Percentiles rank a stretch among this genome's conserved stretches.
phyloP scores from a whole-genome alignment of 2,888 invertebrate species.

The Hanleya hanleyi region DNA sequence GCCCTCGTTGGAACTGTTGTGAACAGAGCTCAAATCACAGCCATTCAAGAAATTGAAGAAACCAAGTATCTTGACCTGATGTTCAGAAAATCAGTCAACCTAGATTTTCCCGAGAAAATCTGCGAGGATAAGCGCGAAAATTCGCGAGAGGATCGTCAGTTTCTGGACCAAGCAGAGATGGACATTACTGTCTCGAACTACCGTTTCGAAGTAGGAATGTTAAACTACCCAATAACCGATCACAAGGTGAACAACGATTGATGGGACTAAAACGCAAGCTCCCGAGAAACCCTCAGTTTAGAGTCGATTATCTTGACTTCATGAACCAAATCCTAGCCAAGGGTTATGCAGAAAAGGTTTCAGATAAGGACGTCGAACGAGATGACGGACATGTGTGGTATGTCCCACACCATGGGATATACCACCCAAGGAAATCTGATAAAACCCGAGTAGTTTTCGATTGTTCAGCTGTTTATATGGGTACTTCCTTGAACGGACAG shows the following conservation, averaged over 20 bases:
- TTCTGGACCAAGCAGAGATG: neutral
- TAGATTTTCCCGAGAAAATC: conserved; percentile 18
- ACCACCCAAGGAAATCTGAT: conserved; percentile 26
- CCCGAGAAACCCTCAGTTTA: too few relatives aligned
- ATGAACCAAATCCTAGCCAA: too few relatives aligned
- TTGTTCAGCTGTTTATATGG: conserved; percentile 11
- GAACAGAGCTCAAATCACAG: neutral
- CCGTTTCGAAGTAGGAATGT: conserved; percentile 4
- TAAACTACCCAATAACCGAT: conserved; percentile 10
- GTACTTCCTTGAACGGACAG: conserved; percentile 17
- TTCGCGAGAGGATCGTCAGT: conserved; percentile 14
- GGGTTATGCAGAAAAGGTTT: too few relatives aligned
- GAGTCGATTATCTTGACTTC: conserved; percentile 3
- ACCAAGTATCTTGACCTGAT: neutral
- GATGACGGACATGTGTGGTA: conserved; percentile 22
- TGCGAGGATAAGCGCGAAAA: conserved; percentile 18
- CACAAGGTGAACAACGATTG: conserved; percentile 6
- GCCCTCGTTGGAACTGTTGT: neutral
- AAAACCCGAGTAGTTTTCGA: too few relatives aligned
- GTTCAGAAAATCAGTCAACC: neutral
- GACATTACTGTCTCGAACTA: too few relatives aligned
- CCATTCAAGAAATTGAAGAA: neutral
- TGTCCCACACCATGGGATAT: conserved; percentile 15
- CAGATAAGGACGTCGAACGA: neutral
- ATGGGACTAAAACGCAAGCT: too few relatives aligned